phyloP scores from a whole-genome alignment of 2,888 invertebrate genomes.

The Chalcosyrphus nemorum region DNA sequence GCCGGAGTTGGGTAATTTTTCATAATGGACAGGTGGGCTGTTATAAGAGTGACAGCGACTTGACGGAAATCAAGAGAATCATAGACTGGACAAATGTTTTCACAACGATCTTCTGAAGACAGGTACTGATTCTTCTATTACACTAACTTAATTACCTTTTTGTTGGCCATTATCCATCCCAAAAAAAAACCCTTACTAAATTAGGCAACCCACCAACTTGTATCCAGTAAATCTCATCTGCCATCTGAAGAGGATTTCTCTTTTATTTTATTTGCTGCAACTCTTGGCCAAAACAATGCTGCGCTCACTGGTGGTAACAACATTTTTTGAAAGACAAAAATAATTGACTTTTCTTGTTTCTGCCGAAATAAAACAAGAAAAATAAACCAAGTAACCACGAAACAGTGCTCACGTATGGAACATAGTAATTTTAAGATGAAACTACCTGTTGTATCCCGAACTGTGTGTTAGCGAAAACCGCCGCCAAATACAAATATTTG shows the following conservation, averaged over 20 bases:
- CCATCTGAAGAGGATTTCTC: slow-evolving; percentile 44
- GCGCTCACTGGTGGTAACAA: not conserved
- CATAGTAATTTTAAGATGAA: slow-evolving; percentile 55
- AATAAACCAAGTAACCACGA: slow-evolving; percentile 1
- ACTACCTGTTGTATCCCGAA: slow-evolving; percentile 16
- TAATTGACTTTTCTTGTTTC: slow-evolving; percentile 71
- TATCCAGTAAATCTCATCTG: slow-evolving; percentile 51
- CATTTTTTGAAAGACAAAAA: slow-evolving; percentile 33
- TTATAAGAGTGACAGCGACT: not conserved
- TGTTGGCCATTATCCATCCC: too few species aligned
- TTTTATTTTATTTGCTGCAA: slow-evolving; percentile 37
- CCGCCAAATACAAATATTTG: slow-evolving; percentile 62
- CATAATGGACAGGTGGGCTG: not conserved
- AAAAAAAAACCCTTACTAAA: slow-evolving; percentile 51
- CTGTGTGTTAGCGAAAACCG: not conserved
- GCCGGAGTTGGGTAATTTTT: not conserved
- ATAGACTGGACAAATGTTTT: too few species aligned
- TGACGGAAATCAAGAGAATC: too few species aligned
- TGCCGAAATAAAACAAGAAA: slow-evolving; percentile 7
- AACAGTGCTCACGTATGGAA: slow-evolving; percentile 62
- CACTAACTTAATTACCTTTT: too few species aligned
- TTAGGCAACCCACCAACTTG: slow-evolving; percentile 47
- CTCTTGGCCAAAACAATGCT: not conserved
- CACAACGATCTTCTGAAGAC: too few species aligned
- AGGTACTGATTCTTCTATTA: too few species aligned